Conservation (phyloP, 2,888 invertebrate genomes). For the Creontiades dilutus region DNA sequence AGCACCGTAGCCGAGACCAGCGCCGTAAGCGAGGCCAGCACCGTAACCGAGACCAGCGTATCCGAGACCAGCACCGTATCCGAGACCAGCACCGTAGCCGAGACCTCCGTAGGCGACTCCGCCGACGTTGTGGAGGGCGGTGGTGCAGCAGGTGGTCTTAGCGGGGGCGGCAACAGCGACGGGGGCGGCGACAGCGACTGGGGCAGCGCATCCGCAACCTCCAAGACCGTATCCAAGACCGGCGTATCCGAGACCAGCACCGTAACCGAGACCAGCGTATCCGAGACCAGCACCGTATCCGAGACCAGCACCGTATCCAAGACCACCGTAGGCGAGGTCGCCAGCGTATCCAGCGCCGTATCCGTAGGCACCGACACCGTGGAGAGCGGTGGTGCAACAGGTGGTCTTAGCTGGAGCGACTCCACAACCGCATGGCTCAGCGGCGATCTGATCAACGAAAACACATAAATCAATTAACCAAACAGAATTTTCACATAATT, state of each 20-base stretch:
- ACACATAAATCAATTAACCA: conserved; percentile 15
- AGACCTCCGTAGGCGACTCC: conserved; percentile 2
- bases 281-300: conserved; percentile 51
- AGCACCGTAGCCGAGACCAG: conserved; percentile 4
- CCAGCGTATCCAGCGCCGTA: conserved; percentile 22
- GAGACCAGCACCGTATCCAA: conserved; percentile 29
- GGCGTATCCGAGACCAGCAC: conserved; percentile 32
- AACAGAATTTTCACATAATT: too few species aligned
- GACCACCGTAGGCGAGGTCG: conserved; percentile 50
- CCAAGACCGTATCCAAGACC: conserved; percentile 58
- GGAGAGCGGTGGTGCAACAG: conserved; percentile 64
- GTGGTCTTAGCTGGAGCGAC: conserved; percentile 65
- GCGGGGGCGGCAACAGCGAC: conserved; percentile 33
- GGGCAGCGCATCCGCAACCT: conserved; percentile 46
- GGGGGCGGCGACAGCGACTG: background rate
- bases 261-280: conserved; percentile 35
- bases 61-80: conserved; percentile 59
- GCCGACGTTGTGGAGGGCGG: conserved; percentile 56
- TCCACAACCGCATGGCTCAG: conserved; percentile 63
- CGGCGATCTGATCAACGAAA: conserved; percentile 37
- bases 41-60: conserved; percentile 27
- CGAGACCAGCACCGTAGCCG: conserved; percentile 31
- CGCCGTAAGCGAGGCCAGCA: conserved; percentile 7
- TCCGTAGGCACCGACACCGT: conserved; percentile 52
- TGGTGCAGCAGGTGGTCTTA: conserved; percentile 69